phyloP scores from a whole-genome alignment of 2,888 invertebrate species.

The Epistrophe grossulariae region DNA sequence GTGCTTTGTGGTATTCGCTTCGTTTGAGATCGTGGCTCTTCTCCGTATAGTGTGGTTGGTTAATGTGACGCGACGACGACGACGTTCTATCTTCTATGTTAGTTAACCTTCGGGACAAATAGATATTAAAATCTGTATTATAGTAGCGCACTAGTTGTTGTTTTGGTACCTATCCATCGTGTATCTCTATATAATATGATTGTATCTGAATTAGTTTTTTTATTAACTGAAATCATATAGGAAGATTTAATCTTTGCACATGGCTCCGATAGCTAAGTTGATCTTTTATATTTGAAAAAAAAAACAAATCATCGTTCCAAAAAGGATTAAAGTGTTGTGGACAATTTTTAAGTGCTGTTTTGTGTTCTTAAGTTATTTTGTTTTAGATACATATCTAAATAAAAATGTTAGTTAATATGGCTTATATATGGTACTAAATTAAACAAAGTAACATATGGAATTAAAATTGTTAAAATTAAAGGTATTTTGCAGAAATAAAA shows the following conservation, averaged over 20 bases:
- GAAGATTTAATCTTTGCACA: conserved; percentile 19
- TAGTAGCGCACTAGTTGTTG: conserved; percentile 24
- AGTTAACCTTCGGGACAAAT: conserved; percentile 49
- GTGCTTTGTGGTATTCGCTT: conserved; percentile 66
- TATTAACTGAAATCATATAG: conserved; percentile 10
- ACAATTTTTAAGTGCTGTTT: conserved; percentile 40
- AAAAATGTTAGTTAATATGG: background rate
- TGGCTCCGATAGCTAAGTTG: conserved; percentile 25
- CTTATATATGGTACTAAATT: background rate
- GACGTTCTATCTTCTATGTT: conserved; percentile 54
- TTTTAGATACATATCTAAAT: background rate
- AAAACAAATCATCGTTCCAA: background rate
- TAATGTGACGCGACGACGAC: conserved; percentile 28
- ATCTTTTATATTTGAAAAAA: conserved; percentile 22
- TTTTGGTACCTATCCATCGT: conserved; percentile 28
- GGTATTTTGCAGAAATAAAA: background rate
- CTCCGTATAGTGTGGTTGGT: background rate
- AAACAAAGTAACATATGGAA: conserved; percentile 12
- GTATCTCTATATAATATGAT: conserved; percentile 9
- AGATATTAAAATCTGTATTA: conserved; percentile 39
- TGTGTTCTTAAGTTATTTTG: background rate
- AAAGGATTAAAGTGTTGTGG: conserved; percentile 47
- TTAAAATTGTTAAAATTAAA: background rate
- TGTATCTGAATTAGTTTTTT: conserved; percentile 40
- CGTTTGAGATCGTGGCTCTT: conserved; percentile 34